These are phyloP conservation scores for Nannoperca australis DNA, from an alignment of 2,797 vertebrate species.

Conservation along the genomic window DNA sequence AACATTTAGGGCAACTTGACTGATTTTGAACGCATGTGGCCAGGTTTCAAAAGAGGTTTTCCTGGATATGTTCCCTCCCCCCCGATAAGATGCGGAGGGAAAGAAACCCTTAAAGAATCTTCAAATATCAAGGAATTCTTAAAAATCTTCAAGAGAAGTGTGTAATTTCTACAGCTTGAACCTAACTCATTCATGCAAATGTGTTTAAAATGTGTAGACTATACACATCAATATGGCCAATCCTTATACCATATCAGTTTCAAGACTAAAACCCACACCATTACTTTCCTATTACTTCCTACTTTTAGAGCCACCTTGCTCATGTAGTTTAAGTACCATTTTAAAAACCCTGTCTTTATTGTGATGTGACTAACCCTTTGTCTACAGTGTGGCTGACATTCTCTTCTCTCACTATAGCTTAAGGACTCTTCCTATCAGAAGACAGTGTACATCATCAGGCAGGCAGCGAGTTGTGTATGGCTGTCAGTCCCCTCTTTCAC, in stretches of 20 bases:
- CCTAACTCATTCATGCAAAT: too few relatives aligned
- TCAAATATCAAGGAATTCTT: neutral
- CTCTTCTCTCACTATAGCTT: too few relatives aligned
- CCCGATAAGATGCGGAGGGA: neutral
- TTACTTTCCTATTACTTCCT: neutral
- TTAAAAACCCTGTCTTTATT: neutral
- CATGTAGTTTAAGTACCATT: neutral
- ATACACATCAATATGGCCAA: neutral
- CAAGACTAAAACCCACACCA: neutral
- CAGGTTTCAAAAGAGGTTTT: neutral
- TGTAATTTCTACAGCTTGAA: too few relatives aligned
- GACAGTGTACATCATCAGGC: neutral
- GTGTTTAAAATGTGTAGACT: neutral
- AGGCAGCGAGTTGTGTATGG: conserved; percentile 11
- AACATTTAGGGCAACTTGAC: neutral
- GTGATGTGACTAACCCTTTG: neutral
- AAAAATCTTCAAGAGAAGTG: neutral
- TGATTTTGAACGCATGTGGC: neutral
- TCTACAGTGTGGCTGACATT: neutral
- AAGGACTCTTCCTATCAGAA: neutral
- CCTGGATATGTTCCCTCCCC: neutral
- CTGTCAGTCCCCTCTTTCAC: conserved; percentile 48
- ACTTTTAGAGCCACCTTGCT: neutral
- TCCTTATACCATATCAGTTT: neutral
- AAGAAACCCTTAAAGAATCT: neutral